Conservation (phyloP, 2,888 invertebrate species). For the Drosophila macrospina region DNA sequence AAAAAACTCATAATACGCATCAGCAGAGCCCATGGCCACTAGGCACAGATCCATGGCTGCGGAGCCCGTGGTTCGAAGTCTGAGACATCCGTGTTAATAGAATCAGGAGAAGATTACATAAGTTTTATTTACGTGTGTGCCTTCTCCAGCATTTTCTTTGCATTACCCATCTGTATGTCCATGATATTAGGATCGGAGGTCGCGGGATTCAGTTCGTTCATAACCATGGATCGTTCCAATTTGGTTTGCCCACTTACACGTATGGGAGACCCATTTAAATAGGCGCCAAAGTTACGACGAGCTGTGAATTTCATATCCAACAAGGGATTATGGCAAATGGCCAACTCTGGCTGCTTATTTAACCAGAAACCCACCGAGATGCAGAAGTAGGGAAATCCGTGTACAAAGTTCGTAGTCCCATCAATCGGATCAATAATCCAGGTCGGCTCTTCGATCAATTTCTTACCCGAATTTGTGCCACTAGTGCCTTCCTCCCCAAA, state of each 20-base stretch:
- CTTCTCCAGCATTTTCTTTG: background rate
- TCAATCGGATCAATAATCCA: slow-evolving; percentile 99
- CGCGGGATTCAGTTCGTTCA: slow-evolving; percentile 24
- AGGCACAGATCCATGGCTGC: slow-evolving; percentile 94
- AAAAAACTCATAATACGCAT: slow-evolving; percentile 94
- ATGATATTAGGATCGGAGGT: slow-evolving; percentile 11
- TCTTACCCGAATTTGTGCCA: slow-evolving; percentile 87
- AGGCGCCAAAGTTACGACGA: slow-evolving; percentile 36
- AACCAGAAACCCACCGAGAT: slow-evolving; percentile 90
- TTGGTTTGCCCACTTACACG: slow-evolving; percentile 23
- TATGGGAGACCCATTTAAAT: slow-evolving; percentile 19
- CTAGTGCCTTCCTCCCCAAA: slow-evolving; percentile 97
- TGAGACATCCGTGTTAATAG: slow-evolving; percentile 85
- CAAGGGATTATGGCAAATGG: slow-evolving; percentile 28
- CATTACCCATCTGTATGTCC: slow-evolving; percentile 2
- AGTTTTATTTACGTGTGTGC: slow-evolving; percentile 34
- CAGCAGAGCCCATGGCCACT: slow-evolving; percentile 94
- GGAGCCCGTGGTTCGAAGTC: slow-evolving; percentile 41
- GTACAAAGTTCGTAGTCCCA: slow-evolving; percentile 99
- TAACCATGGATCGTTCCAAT: slow-evolving; percentile 14
- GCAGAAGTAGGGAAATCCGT: slow-evolving; percentile 94
- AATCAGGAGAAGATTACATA: background rate
- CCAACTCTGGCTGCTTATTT: slow-evolving; percentile 37
- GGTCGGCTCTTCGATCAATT: slow-evolving; percentile 94
- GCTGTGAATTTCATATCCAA: slow-evolving; percentile 16